These are phyloP conservation scores for Apamea epomidion DNA, from an alignment of 2,888 invertebrate species.

Conservation along the genomic window DNA sequence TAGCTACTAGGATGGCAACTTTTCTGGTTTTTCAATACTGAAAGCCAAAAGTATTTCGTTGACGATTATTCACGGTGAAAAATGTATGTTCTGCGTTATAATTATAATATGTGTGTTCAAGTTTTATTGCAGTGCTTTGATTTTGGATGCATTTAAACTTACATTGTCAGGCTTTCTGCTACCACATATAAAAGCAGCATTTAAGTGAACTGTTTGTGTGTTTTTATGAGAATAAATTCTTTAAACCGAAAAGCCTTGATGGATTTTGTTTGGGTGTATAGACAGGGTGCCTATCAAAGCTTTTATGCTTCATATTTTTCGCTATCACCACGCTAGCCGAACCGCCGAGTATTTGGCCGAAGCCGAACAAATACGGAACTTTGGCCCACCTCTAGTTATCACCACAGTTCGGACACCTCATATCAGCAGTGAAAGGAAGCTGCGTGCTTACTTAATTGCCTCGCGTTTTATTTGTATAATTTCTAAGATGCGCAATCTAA, in stretches of 20 bases:
- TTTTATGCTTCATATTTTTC: neutral
- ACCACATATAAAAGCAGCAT: neutral
- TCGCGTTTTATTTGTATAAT: slow-evolving; percentile 83
- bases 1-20: neutral
- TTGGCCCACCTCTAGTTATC: slow-evolving; percentile 38
- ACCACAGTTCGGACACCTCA: slow-evolving; percentile 46
- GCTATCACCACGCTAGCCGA: neutral
- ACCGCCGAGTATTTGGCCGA: neutral
- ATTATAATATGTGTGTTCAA: neutral
- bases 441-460: slow-evolving; percentile 78
- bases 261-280: no score
- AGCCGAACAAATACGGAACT: slow-evolving; percentile 11
- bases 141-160: neutral
- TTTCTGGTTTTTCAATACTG: neutral
- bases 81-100: neutral
- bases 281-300: neutral
- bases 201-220: no score
- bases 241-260: no score
- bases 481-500: slow-evolving; percentile 77
- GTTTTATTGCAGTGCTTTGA: neutral
- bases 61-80: neutral
- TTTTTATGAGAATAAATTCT: no score
- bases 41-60: neutral
- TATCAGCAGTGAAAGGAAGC: slow-evolving; percentile 82
- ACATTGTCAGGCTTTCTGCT: neutral